Conservation (phyloP, 2,113 vertebrate genomes). For the Megaptera novaeangliae region DNA sequence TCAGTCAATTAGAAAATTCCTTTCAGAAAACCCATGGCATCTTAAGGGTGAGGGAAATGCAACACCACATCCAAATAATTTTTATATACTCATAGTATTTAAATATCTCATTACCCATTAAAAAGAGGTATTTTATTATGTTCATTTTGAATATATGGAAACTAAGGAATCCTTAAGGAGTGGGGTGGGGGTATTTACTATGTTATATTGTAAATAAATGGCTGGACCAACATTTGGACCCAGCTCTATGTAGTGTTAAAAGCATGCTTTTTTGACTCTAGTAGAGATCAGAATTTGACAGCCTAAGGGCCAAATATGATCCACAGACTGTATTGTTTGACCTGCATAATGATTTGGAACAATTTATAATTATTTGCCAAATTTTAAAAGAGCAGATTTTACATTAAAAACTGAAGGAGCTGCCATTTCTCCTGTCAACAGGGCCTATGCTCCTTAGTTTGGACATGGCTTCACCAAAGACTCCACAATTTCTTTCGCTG, state of each 20-base stretch:
- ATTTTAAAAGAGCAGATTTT: not conserved
- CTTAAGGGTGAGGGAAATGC: not conserved
- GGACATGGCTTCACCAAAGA: not conserved
- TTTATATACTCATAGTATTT: not conserved
- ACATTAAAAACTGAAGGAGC: not conserved
- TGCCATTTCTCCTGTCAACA: not conserved
- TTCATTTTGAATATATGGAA: not conserved
- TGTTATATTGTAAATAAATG: not conserved
- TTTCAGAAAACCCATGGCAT: not conserved
- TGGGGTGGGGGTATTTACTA: fast-evolving
- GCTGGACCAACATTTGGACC: not conserved
- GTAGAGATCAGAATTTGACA: not conserved
- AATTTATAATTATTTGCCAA: not conserved
- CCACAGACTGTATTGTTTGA: not conserved
- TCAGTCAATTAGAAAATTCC: not conserved
- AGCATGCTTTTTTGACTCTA: not conserved
- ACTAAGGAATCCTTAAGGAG: not conserved
- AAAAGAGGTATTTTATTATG: not conserved
- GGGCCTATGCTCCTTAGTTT: not conserved
- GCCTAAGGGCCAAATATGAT: not conserved
- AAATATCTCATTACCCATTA: not conserved
- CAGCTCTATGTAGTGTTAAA: not conserved
- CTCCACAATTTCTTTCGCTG: not conserved
- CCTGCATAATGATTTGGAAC: not conserved
- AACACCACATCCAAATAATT: not conserved